Percentiles rank a stretch among this genome's conserved stretches.
Conservation (phyloP, 1,140 invertebrate genomes). For the Scylla paramamosain region DNA sequence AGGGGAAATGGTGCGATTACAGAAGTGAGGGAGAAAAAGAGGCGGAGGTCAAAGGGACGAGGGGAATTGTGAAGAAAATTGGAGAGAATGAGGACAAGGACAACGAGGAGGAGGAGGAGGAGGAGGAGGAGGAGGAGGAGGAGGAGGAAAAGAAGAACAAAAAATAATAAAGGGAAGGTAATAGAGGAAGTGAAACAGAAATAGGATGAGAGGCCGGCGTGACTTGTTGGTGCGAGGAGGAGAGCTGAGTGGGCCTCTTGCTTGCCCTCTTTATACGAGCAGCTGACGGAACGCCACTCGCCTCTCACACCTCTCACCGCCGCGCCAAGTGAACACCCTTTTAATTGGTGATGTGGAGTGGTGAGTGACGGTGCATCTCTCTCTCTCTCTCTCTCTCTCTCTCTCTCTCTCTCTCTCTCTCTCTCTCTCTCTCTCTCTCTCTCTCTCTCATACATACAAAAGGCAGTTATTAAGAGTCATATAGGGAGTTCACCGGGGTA, state of each 20-base stretch:
- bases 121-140: not conserved
- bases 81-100: not conserved
- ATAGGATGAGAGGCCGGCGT: not conserved
- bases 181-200: too few relatives aligned
- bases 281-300: not conserved
- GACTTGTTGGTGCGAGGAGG: not conserved
- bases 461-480: too few relatives aligned
- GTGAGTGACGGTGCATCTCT: not conserved
- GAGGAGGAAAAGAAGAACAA: too few relatives aligned
- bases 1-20: slow-evolving; percentile 12
- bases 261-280: slow-evolving; percentile 1
- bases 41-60: not conserved
- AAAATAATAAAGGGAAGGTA: too few relatives aligned
- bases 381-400: not conserved
- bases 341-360: not conserved
- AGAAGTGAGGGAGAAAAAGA: not conserved
- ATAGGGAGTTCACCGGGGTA: too few relatives aligned
- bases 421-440: slow-evolving; percentile 25
- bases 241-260: not conserved
- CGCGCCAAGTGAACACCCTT: not conserved
- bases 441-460: not conserved
- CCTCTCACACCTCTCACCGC: not conserved
- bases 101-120: not conserved
- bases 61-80: not conserved
- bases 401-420: slow-evolving; percentile 48